Evolutionary conservation across 1,140 invertebrate species (phyloP).

Genomic region (Adoxophyes honmai): DNA sequence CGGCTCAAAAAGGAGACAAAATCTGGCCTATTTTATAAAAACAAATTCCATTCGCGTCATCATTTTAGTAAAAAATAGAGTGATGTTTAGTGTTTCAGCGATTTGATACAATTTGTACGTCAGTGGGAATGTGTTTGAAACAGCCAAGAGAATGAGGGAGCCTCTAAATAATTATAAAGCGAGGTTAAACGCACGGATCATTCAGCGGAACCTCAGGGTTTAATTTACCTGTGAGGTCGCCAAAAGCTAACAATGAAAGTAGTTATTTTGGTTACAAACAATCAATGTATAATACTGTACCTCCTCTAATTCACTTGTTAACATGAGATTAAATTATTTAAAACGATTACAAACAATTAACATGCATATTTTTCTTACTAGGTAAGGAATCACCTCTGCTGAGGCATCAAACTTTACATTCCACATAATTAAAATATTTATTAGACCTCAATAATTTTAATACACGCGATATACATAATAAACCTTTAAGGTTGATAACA

Average conservation of each 20-base stretch:
- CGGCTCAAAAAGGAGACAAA: too few species aligned
- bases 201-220: too few species aligned
- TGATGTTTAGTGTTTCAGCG: neutral
- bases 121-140: neutral
- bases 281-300: too few species aligned
- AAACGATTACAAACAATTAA: conserved; percentile 2
- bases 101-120: conserved; percentile 3
- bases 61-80: neutral
- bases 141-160: neutral
- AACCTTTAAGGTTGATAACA: conserved; percentile 3
- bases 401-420: neutral
- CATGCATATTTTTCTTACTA: neutral
- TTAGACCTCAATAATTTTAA: conserved; percentile 7
- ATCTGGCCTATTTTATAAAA: neutral
- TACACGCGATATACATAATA: conserved; percentile 3
- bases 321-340: too few species aligned
- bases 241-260: too few species aligned
- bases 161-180: neutral
- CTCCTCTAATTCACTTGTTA: too few species aligned
- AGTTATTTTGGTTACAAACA: too few species aligned
- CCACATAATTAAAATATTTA: conserved; percentile 7
- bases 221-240: too few species aligned
- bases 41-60: neutral
- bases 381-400: neutral
- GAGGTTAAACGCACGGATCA: neutral